A percentile compares a stretch with the other conserved stretches of the same genome.
Evolutionary conservation across 2,797 vertebrate species (phyloP).

Genomic region (Phoeniculus purpureus): DNA sequence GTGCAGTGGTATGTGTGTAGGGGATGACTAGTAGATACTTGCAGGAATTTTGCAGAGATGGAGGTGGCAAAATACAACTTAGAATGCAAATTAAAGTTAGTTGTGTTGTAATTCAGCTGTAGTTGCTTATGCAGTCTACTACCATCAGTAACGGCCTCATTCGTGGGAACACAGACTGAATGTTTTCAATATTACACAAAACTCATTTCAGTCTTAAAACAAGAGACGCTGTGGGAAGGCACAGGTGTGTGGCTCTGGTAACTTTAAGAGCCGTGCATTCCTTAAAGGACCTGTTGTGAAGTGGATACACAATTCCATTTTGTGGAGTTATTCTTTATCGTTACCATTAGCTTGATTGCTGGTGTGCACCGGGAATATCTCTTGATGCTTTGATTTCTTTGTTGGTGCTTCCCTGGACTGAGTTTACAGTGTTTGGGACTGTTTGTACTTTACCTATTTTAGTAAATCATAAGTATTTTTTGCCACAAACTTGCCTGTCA

Average conservation of each 20-base stretch:
- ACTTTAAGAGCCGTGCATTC: conserved; percentile 49
- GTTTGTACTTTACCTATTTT: not conserved
- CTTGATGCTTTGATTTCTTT: not conserved
- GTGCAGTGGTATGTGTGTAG: not conserved
- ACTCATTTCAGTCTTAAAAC: conserved; percentile 65
- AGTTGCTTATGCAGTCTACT: not conserved
- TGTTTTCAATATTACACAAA: conserved; percentile 54
- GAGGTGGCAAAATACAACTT: conserved; percentile 35
- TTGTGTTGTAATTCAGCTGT: conserved; percentile 51
- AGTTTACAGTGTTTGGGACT: not conserved
- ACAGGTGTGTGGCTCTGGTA: conserved; percentile 71
- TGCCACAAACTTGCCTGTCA: not conserved
- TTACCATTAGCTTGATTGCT: not conserved
- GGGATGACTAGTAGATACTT: conserved; percentile 30
- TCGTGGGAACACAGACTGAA: conserved; percentile 40
- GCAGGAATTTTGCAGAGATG: not conserved
- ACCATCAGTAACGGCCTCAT: accelerated
- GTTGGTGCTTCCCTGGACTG: not conserved
- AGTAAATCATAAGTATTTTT: not conserved
- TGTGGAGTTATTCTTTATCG: not conserved
- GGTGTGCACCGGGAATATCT: not conserved
- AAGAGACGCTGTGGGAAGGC: conserved; percentile 76
- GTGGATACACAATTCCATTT: not conserved
- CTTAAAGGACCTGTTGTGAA: not conserved
- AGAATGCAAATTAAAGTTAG: conserved; percentile 71